Percentiles rank a stretch among this genome's conserved stretches.
These are phyloP conservation scores for Prietella phreatophila DNA, from an alignment of 2,113 vertebrate species.

Conservation along the genomic window DNA sequence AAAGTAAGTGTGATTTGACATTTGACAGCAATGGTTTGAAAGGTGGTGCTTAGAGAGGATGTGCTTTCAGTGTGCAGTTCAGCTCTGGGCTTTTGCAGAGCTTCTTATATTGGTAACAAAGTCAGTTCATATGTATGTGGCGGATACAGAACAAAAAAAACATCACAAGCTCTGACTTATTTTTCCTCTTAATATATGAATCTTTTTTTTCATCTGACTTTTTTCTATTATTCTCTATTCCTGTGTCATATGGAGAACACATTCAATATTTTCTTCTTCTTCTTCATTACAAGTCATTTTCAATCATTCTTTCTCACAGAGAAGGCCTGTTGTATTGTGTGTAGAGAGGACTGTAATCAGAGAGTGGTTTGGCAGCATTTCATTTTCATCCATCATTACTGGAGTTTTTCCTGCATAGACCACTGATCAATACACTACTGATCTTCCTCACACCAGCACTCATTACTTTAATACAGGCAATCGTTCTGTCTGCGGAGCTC, in stretches of 20 bases:
- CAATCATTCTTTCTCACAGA: background rate
- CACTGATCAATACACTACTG: slow-evolving; percentile 40
- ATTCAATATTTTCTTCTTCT: background rate
- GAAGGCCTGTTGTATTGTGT: background rate
- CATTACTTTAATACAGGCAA: slow-evolving; percentile 24
- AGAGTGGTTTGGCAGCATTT: slow-evolving; percentile 15
- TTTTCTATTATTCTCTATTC: background rate
- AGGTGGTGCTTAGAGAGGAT: background rate
- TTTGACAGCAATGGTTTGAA: background rate
- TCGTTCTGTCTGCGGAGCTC: slow-evolving; percentile 10
- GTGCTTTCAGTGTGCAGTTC: background rate
- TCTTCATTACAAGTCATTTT: background rate
- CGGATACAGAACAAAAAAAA: background rate
- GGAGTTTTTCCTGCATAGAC: slow-evolving; percentile 8
- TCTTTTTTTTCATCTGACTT: background rate
- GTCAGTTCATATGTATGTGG: background rate
- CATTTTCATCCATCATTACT: slow-evolving; percentile 42
- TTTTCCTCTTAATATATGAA: background rate
- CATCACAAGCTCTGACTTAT: background rate
- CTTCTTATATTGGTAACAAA: background rate
- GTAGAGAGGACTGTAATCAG: slow-evolving; percentile 24
- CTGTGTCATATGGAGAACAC: background rate
- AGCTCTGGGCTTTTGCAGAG: background rate
- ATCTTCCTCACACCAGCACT: slow-evolving; percentile 29
- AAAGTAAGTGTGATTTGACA: background rate